phyloP scores from a whole-genome alignment of 2,797 vertebrate genomes.

The Molothrus aeneus region DNA sequence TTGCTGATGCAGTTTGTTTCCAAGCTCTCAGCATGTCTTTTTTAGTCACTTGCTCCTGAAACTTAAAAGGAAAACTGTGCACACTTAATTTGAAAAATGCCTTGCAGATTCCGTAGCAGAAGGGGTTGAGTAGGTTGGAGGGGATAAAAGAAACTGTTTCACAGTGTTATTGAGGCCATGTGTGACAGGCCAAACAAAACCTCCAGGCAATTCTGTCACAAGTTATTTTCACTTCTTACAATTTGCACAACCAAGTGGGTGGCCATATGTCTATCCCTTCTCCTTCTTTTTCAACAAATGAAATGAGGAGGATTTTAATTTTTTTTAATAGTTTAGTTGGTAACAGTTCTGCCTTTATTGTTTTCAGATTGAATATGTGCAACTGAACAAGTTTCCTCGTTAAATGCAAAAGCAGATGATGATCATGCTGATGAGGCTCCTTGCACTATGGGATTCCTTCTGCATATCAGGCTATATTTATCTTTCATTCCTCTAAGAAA shows the following conservation, averaged over 20 bases:
- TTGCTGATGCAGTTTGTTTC: slow-evolving; percentile 42
- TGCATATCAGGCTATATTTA: not conserved
- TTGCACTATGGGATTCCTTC: not conserved
- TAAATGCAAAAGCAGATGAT: slow-evolving; percentile 67
- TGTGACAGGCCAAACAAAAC: slow-evolving; percentile 69
- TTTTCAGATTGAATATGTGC: slow-evolving; percentile 67
- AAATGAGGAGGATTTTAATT: slow-evolving; percentile 54
- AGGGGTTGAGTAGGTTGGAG: slow-evolving; percentile 9
- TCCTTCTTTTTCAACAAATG: slow-evolving; percentile 70
- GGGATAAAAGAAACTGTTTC: slow-evolving; percentile 48
- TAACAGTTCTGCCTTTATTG: slow-evolving; percentile 65
- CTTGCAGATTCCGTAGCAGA: slow-evolving; percentile 59
- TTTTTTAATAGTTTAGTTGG: slow-evolving; percentile 52
- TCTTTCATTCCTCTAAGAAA: slow-evolving; percentile 9
- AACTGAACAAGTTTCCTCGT: slow-evolving; percentile 66
- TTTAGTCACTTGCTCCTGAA: slow-evolving; percentile 64
- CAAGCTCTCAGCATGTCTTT: slow-evolving; percentile 43
- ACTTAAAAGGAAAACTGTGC: slow-evolving; percentile 66
- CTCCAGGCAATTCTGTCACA: slow-evolving; percentile 62
- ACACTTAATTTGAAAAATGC: slow-evolving; percentile 71
- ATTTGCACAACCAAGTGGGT: slow-evolving; percentile 75
- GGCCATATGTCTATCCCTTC: slow-evolving; percentile 69
- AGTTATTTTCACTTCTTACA: slow-evolving; percentile 71
- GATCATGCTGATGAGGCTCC: slow-evolving; percentile 25
- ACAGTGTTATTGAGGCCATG: slow-evolving; percentile 74